Percentiles rank a stretch among this genome's conserved stretches.
phyloP scores from a whole-genome alignment of 2,797 vertebrate species.

The Gallirallus australis region DNA sequence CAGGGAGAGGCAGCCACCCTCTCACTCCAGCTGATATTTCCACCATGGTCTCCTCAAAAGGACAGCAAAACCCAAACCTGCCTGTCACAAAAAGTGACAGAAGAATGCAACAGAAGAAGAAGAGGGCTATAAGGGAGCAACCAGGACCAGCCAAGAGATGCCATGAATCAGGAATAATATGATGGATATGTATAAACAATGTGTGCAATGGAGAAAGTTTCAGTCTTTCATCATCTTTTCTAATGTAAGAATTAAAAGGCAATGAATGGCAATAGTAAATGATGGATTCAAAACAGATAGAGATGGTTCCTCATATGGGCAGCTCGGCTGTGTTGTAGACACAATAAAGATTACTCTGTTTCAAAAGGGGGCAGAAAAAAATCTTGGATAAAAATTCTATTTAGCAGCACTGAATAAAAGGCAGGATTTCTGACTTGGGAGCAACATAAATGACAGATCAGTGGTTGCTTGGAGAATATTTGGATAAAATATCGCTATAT shows the following conservation, averaged over 20 bases:
- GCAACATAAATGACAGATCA: not conserved
- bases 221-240: not conserved
- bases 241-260: not conserved
- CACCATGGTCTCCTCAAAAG: not conserved
- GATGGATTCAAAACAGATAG: not conserved
- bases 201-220: not conserved
- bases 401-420: not conserved
- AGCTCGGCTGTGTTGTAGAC: not conserved
- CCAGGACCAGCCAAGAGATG: not conserved
- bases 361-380: not conserved
- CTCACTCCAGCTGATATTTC: rapidly evolving
- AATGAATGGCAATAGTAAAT: not conserved
- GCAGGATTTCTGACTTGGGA: not conserved
- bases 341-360: not conserved
- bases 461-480: not conserved
- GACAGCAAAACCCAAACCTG: not conserved
- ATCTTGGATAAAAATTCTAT: not conserved
- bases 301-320: not conserved
- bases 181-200: not conserved
- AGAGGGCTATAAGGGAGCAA: not conserved
- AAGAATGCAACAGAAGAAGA: not conserved
- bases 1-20: not conserved
- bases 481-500: not conserved
- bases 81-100: not conserved
- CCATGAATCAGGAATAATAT: not conserved